Evolutionary conservation across 2,888 invertebrate genomes (phyloP), one percentile per base, ranked within the genome.

Genomic region (Watsonalla binaria): DNA sequence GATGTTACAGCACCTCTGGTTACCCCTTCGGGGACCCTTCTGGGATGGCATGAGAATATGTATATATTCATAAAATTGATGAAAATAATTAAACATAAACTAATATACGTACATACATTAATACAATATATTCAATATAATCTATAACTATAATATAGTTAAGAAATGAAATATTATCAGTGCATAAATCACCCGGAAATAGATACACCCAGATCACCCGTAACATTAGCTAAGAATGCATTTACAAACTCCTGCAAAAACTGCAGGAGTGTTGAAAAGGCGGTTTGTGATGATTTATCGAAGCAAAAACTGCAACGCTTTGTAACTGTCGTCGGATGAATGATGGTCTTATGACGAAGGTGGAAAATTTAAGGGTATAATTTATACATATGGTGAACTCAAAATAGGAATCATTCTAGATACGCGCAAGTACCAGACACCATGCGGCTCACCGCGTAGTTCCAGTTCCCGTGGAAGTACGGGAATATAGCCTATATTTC

Each of bases 201-300:
- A 42, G 42, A 42, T 7, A 1, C 11, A 42, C 11, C 8, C 42
- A 0, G 42, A 37, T 49, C 39, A 9, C 49, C 6, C 39, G 49
- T 49, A 33, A 54, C 55, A 58, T 54, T 58, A 54, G 15, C 56
- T 13, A 59, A 51, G 63, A 63, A 63, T 63, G 60, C 57, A 13
- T 47, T 59, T 51, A 39, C 37, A 45, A 45, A n/a, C 33, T 6
- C 8, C 39, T 39, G 56, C 55, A 55, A 60, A 60, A 60, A 60
- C 51, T 34, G 35, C 56, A 53, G 58, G 58, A 51, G 51, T 53
- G 46, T 49, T 58, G 37, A 7, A 52, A 54, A 58, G 82, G 84
- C 74, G 82, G 70, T 78, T 63, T 78, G 75, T 81, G 80, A 77
- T 82, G 84, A 84, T 80, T 57, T 66, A 84, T 70, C 70, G 57